phyloP scores from a whole-genome alignment of 2,797 vertebrate genomes.

The Hemibagrus guttatus region DNA sequence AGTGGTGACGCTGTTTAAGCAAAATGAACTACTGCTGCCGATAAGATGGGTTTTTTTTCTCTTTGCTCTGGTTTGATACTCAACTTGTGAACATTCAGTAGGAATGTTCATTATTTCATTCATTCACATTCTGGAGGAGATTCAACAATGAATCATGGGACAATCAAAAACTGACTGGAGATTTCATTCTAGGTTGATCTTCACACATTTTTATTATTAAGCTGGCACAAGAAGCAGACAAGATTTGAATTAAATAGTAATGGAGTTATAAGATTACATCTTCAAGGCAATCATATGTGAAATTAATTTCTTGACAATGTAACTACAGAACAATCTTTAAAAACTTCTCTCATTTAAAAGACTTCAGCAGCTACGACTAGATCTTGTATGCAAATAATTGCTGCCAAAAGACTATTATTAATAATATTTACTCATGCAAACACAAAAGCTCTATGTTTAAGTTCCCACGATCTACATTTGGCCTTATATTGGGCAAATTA shows the following conservation, averaged over 20 bases:
- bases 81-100: neutral
- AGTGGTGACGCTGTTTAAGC: conserved; percentile 2
- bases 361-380: neutral
- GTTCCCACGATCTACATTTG: neutral
- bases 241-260: neutral
- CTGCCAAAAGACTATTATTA: neutral
- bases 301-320: neutral
- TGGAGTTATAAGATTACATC: neutral
- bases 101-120: neutral
- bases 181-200: neutral
- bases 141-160: too few species aligned
- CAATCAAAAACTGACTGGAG: neutral
- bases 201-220: neutral
- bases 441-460: neutral
- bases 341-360: neutral
- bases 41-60: neutral
- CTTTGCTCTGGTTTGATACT: neutral
- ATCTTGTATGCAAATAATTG: neutral
- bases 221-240: neutral
- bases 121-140: neutral
- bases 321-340: neutral
- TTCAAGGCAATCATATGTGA: neutral
- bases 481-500: neutral
- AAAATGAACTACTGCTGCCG: conserved; percentile 45
- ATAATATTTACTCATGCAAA: neutral